phyloP scores from a whole-genome alignment of 1,140 invertebrate species.

The Gonatopus flavifemur region DNA sequence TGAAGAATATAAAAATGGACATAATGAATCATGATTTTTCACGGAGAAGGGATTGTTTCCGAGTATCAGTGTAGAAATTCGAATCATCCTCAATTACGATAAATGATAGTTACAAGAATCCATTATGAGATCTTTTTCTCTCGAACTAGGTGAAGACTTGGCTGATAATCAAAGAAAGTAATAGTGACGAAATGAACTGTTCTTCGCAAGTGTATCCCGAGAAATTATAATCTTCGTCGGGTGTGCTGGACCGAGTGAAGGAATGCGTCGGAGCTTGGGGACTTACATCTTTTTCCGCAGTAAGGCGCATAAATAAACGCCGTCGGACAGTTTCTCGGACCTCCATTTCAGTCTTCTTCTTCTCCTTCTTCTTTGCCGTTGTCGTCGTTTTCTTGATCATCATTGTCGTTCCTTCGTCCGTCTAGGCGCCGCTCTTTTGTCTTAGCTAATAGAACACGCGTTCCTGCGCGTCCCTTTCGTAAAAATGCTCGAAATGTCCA shows the following conservation, averaged over 20 bases:
- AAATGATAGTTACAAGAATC: too few species aligned
- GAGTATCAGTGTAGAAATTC: too few species aligned
- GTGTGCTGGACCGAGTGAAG: slow-evolving; percentile 21
- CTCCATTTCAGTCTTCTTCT: neutral
- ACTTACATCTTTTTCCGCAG: slow-evolving; percentile 58
- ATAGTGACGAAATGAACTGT: too few species aligned
- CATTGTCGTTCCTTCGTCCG: slow-evolving; percentile 18
- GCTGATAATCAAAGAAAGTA: too few species aligned
- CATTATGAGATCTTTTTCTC: too few species aligned
- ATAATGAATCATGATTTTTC: too few species aligned
- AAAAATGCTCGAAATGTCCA: slow-evolving; percentile 55
- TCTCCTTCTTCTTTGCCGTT: slow-evolving; percentile 16
- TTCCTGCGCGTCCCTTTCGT: slow-evolving; percentile 52
- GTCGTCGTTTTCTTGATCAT: neutral
- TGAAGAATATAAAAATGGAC: too few species aligned
- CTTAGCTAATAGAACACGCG: slow-evolving; percentile 59
- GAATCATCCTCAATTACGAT: too few species aligned
- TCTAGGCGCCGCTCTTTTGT: slow-evolving; percentile 59
- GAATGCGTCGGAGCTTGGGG: slow-evolving; percentile 43
- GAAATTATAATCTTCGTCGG: slow-evolving; percentile 35
- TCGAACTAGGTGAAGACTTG: too few species aligned
- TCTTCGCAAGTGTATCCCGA: too few species aligned
- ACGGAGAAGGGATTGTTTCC: too few species aligned
- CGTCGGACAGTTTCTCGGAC: slow-evolving; percentile 47
- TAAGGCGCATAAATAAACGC: slow-evolving; percentile 57